Conservation (phyloP, 2,888 invertebrate genomes). For the Rhamnusium bicolor region DNA sequence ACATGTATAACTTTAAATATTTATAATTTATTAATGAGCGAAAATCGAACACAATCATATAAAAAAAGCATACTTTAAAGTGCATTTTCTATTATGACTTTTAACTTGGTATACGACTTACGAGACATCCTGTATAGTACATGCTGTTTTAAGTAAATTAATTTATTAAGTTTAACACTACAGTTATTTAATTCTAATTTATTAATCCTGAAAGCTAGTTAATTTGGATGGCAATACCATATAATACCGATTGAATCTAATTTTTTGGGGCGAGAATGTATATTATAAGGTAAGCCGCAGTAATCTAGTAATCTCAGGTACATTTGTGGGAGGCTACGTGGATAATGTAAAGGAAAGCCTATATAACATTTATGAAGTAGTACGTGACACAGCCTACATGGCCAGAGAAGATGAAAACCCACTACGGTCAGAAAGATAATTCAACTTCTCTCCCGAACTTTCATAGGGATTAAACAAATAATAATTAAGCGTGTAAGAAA, state of each 20-base stretch:
- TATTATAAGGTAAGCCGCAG: background rate
- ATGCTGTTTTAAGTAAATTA: background rate
- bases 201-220: background rate
- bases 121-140: too few species aligned
- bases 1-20: too few species aligned
- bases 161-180: background rate
- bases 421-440: constrained; percentile 6
- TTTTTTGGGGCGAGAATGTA: background rate
- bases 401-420: constrained; percentile 3
- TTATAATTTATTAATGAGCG: too few species aligned
- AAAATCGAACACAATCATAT: too few species aligned
- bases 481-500: constrained; percentile 7
- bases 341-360: background rate
- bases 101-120: too few species aligned
- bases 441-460: constrained; percentile 9
- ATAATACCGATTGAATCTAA: background rate
- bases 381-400: constrained; percentile 14
- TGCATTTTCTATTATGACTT: too few species aligned
- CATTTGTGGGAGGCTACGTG: constrained; percentile 3
- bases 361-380: constrained; percentile 25
- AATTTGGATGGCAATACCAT: background rate
- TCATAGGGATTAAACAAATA: constrained; percentile 3
- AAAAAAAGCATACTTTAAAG: too few species aligned
- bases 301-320: constrained; percentile 26
- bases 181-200: background rate